Percentiles rank a stretch among this genome's conserved stretches.
phyloP scores from a whole-genome alignment of 2,113 vertebrate genomes.

The Rhagologus leucostigma region DNA sequence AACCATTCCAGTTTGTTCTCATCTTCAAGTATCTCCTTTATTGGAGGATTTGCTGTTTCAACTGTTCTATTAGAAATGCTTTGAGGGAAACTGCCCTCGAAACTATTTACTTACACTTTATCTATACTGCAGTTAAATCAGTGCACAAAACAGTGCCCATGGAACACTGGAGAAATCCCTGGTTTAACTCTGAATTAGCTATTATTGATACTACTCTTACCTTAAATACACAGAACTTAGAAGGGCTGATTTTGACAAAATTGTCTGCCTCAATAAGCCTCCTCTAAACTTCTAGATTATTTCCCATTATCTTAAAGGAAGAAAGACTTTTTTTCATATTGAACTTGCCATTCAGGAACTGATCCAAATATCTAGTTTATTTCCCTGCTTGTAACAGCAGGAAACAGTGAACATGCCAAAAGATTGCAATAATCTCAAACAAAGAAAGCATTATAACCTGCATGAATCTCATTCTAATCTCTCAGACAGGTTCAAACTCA shows the following conservation, averaged over 20 bases:
- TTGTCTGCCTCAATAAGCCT: neutral
- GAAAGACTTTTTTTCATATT: neutral
- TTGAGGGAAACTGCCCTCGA: neutral
- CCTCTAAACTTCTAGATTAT: neutral
- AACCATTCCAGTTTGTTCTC: neutral
- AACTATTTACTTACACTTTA: neutral
- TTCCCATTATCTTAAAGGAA: neutral
- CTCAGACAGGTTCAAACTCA: neutral
- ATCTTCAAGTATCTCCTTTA: neutral
- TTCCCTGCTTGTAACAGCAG: neutral
- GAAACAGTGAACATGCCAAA: neutral
- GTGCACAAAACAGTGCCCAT: neutral
- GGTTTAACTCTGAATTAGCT: neutral
- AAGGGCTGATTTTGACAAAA: neutral
- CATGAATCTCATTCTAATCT: neutral
- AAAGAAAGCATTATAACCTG: neutral
- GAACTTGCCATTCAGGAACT: neutral
- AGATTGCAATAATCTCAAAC: neutral
- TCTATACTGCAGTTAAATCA: neutral
- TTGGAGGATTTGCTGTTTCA: neutral
- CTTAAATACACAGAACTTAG: neutral
- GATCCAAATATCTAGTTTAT: neutral
- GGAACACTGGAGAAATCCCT: neutral
- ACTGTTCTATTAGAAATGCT: neutral
- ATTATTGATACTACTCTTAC: neutral